Evolutionary conservation across 2,113 vertebrate species (phyloP).

Genomic region (Motacilla tschutschensis): DNA sequence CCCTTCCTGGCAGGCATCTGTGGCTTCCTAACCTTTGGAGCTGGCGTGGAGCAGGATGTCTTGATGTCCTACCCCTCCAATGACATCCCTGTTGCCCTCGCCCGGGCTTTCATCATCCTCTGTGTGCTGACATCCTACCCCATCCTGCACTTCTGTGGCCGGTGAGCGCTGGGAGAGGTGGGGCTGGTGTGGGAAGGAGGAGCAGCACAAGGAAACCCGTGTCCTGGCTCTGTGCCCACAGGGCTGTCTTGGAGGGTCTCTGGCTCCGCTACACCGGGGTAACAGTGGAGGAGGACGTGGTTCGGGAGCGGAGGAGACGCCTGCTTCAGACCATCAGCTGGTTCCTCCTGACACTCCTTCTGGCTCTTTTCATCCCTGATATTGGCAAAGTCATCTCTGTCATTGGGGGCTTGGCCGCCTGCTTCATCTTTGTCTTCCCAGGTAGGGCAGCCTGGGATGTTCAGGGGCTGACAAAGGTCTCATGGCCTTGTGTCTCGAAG

Average conservation of each 20-base stretch:
- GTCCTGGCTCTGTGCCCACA: slow-evolving; percentile 28
- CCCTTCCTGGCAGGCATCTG: slow-evolving; percentile 81
- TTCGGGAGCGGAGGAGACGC: slow-evolving; percentile 82
- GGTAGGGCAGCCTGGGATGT: slow-evolving; percentile 60
- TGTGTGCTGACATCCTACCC: slow-evolving; percentile 95
- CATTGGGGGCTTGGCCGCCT: slow-evolving; percentile 92
- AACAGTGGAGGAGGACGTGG: slow-evolving; percentile 87
- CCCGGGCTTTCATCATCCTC: slow-evolving; percentile 91
- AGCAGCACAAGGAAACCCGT: accelerated
- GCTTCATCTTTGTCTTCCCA: slow-evolving; percentile 96
- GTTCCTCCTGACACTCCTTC: slow-evolving; percentile 89
- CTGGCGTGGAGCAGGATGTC: slow-evolving; percentile 86
- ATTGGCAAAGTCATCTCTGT: slow-evolving; percentile 94
- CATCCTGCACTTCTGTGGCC: slow-evolving; percentile 95
- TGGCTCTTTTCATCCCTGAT: slow-evolving; percentile 94
- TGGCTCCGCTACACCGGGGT: slow-evolving; percentile 90
- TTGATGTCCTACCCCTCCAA: slow-evolving; percentile 92
- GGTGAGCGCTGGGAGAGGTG: slow-evolving; percentile 63
- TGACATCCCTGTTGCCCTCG: slow-evolving; percentile 89
- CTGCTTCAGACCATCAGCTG: slow-evolving; percentile 87
- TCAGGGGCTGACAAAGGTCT: background rate
- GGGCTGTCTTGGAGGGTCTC: slow-evolving; percentile 92
- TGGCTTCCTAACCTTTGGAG: slow-evolving; percentile 92
- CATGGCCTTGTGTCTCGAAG: background rate
- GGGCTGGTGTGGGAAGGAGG: background rate